A percentile compares a stretch with the other conserved stretches of the same genome.
Evolutionary conservation across 2,113 vertebrate species (phyloP).

Genomic region (Epinephelus fuscoguttatus): DNA sequence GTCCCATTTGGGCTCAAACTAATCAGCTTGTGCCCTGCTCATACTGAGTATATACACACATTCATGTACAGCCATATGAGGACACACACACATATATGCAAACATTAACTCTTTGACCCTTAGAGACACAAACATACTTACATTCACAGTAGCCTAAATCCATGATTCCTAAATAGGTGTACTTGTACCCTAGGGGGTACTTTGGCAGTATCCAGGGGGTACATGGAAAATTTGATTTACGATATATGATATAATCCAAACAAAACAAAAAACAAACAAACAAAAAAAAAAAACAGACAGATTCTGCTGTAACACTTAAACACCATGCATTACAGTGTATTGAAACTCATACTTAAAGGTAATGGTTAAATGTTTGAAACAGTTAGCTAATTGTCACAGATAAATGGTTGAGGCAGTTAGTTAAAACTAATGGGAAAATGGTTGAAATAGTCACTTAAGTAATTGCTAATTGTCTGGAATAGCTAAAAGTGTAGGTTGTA

Average conservation of each 20-base stretch:
- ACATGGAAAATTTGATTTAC: too few species aligned
- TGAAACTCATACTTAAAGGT: background rate
- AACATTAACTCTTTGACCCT: background rate
- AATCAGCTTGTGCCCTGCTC: conserved; percentile 27
- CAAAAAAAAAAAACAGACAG: too few species aligned
- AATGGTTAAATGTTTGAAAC: background rate
- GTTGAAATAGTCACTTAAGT: too few species aligned
- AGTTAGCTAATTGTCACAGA: background rate
- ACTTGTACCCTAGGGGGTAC: too few species aligned
- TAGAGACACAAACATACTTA: background rate
- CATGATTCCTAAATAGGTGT: too few species aligned
- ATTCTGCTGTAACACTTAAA: background rate
- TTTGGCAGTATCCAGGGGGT: too few species aligned
- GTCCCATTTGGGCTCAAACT: conserved; percentile 28
- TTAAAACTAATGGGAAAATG: background rate
- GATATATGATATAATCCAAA: too few species aligned
- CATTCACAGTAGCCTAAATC: background rate
- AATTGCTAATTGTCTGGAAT: too few species aligned
- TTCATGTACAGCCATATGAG: background rate
- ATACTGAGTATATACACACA: background rate
- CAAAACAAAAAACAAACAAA: too few species aligned
- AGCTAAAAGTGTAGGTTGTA: too few species aligned
- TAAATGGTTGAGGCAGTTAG: background rate
- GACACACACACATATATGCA: conserved; percentile 1
- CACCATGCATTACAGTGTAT: background rate